Base-by-base conservation (phyloP, 2,888 invertebrate species). In the Eugnorisma glareosa region DNA sequence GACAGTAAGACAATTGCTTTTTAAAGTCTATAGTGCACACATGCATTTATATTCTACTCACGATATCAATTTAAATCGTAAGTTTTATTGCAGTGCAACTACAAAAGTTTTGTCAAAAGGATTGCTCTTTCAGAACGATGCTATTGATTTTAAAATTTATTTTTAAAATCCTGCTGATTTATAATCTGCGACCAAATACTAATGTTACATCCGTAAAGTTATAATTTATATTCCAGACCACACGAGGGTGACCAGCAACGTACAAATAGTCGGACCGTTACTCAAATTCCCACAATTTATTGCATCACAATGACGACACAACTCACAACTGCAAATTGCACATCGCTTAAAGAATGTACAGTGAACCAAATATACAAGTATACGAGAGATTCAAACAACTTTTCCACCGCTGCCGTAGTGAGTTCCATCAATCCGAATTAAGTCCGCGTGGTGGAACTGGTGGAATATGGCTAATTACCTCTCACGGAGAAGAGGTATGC, bases 221-320 rank as follows among this genome's bases (percentile, higher is more conserved):
- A 21, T 63, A 0, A 73, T 86, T 75, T 15, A 21, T 73, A 86
- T 83, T 75, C 75, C 35, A 66, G 73, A 86, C 79, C 31, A 35
- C 37, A 81, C 67, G 61, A 85, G 73, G 75, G 73, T 85, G 81
- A 85, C 85, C 67, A 84, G 67, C 68, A 81, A 73, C 13, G 45
- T n/a, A 75, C 37, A 77, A 78, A 80, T 72, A 77, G 76, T 79
- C 18, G 64, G 75, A 75, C 81, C 73, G 85, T 86, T 88, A 71
- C 75, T 78, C 70, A 84, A 84, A 84, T 87, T 80, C 75, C 77
- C 71, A 80, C 72, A 77, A 80, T 74, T 77, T 79, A 88, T 85
- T 88, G 85, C 89, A 86, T 86, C 87, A 87, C 83, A 82, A 89
- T 91, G 89, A 90, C 90, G 87, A 85, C 89, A 91, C 87, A 85